Evolutionary conservation across 92 coral and sea anemone species (phyloP), one percentile per base, ranked within the genome.

Genomic region (Umimayanthus kanabou): DNA sequence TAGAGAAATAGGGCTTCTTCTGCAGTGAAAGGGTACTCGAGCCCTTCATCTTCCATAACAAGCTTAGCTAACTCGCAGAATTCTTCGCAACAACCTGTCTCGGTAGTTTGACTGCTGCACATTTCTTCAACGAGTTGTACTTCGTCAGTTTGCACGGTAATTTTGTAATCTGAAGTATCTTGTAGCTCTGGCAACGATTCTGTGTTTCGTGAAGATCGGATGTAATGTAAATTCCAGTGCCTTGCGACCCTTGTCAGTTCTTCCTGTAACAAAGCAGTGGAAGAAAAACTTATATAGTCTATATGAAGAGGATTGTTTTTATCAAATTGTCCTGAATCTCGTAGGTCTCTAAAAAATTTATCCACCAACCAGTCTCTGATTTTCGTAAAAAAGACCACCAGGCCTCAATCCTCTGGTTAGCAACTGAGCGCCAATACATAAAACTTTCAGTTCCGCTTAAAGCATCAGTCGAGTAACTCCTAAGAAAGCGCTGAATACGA

Each of bases 21-120:
- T 55, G 84, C 9, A 55, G 71, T 79, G 39, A 30, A 79, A 53
- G 72, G 73, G 69, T 80, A 80, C 49, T 80, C 50, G 72, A 80
- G 47, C 53, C 49, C 69, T 80, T 80, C 85, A 80, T 58, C 85
- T 80, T 80, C 85, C 85, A 80, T 80, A 29, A 58, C 85, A 80
- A 80, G 73, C 25, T 58, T 33, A 80, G 85, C 85, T 80, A 55
- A 80, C 47, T 80, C 72, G 85, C 85, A 80, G 73, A 80, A 80
- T 80, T 80, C 73, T 57, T 80, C 85, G 73, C 85, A 29, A 18
- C 85, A 80, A 53, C 85, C 73, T 53, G 85, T 80, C 73, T 80
- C 85, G 45, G 85, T 18, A 80, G 85, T 58, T 80, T 80, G 84
- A 29, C 65, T 79, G 82, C 82, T 0, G 82, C 70, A 79, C 82